Evolutionary conservation across 2,888 invertebrate genomes (phyloP).

Genomic region (Xanthostigma xanthostigma): DNA sequence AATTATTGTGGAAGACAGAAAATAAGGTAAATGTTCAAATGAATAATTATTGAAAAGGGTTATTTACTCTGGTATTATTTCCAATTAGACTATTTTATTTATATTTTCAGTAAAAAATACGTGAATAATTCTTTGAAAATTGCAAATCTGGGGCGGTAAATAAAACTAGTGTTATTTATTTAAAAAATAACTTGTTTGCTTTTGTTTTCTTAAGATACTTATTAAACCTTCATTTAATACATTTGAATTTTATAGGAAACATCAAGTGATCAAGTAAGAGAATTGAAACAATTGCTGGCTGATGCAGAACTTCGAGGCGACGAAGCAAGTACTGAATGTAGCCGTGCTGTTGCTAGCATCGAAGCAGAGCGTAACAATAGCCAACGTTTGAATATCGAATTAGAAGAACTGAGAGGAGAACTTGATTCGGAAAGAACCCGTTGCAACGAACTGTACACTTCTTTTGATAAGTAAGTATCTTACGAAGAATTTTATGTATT

Average conservation of each 20-base stretch:
- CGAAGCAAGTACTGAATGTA: conserved; percentile 34
- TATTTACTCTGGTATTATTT: no score
- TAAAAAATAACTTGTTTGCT: conserved; percentile 3
- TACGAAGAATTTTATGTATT: no score
- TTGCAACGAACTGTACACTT: conserved; percentile 10
- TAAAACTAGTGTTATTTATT: neutral
- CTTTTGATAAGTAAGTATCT: conserved; percentile 5
- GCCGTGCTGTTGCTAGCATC: conserved; percentile 32
- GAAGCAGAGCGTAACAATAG: conserved; percentile 36
- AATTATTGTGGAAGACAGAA: no score
- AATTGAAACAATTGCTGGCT: conserved; percentile 33
- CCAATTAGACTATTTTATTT: no score
- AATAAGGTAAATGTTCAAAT: no score
- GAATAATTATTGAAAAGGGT: no score
- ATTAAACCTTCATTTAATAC: conserved; percentile 24
- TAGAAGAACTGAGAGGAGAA: conserved; percentile 15
- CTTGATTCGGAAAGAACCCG: conserved; percentile 3
- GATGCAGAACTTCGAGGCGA: conserved; percentile 36
- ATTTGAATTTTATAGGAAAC: conserved; percentile 25
- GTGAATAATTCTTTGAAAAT: no score
- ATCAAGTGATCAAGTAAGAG: conserved; percentile 33
- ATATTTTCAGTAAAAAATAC: no score
- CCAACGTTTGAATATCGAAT: conserved; percentile 18
- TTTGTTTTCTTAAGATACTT: conserved; percentile 6
- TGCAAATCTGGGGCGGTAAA: no score